Evolutionary conservation across 1,140 invertebrate genomes (phyloP), one percentile per base, ranked within the genome.

Genomic region (Ceratina australensis): DNA sequence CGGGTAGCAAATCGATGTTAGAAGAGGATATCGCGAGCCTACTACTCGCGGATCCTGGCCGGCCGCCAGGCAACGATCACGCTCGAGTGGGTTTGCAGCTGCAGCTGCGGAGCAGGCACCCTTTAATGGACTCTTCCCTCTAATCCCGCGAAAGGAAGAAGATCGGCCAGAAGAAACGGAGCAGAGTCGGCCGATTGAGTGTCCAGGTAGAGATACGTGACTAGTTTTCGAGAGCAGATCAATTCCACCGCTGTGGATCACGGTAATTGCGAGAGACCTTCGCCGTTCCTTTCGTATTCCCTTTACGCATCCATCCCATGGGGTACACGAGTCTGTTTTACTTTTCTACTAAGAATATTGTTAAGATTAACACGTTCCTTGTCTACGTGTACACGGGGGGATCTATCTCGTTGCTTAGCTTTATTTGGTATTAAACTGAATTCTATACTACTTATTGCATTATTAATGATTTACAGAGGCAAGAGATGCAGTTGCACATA

Each of bases 111-210:
- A 28, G 57, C 56, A 8, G 65, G 49, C 72, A 65, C 22, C 60
- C 63, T 79, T 83, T 87, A 87, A 87, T 87, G 83, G 85, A 86
- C 81, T 86, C 78, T 79, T 81, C 85, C 82, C 78, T 65, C 67
- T 77, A 79, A 82, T 84, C 77, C 77, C 78, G 71, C 16, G 56
- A 56, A 77, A 71, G 65, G 18, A 61, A 79, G 22, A 22, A 54
- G 33, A 42, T 10, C 33, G 33, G 33, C 10, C 33, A 49, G 28
- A 78, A 72, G 72, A 16, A 67, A 28, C 26, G 33, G 26, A 57
- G 65, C 74, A 82, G 78, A 71, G 74, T 81, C 77, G 73, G 18
- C 49, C 84, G 86, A 87, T 87, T 81, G 87, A 83, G 78, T 83
- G 82, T 80, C 82, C 85, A 74, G 80, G 72, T 60, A 59, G 77